Base-by-base conservation (phyloP, 2,113 vertebrate genomes). In the Morone chrysops region DNA sequence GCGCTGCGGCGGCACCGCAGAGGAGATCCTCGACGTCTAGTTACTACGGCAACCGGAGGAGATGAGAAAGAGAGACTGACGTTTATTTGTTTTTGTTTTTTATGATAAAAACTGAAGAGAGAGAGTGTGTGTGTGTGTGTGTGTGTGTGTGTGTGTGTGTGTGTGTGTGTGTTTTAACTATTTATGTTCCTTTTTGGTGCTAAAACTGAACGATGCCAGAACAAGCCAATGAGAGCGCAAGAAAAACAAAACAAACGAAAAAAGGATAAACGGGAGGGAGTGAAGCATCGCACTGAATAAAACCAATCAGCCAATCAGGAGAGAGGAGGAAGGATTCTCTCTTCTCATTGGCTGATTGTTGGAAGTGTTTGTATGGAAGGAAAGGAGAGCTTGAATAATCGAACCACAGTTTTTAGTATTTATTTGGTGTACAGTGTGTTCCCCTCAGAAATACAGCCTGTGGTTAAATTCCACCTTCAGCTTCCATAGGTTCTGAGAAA, bases 1-100 rank as follows among this genome's bases (percentile, higher is more conserved):
- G 80, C 97, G 98, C 86, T 99, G 98, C 31, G 98, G 98, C 43
- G 98, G 98, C 76, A 99, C 98, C 1, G 98, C 98, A 0, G 98
- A 99, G 84, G 98, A 99, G 92, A 98, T 99, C 86, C 94, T 99
- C 4, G 98, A 99, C 4, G 97, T 99, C 88, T 99, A 93, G 83
- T 81, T 59, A 47, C 76, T 51, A 14, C 0, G 50, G 41, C 40
- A 18, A 87, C 22, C 0, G 31, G 22, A 36, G 2, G 8, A n/a
- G 51, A 45, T 18, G 31, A 56, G 36, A 43, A 11, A 40, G 50
- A 86, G 25, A 87, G 85, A 89, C 87, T 79, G 72, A 85, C 8
- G 18, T 70, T 65, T 45, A 22, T 67, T 65, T 70, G 36, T 63
- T 57, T 63, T 53, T 77, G 31, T 31, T 80, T 91, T 91, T 78